Evolutionary conservation across 2,888 invertebrate species (phyloP), one percentile per base, ranked within the genome.

Genomic region (Microctonus hyperodae): DNA sequence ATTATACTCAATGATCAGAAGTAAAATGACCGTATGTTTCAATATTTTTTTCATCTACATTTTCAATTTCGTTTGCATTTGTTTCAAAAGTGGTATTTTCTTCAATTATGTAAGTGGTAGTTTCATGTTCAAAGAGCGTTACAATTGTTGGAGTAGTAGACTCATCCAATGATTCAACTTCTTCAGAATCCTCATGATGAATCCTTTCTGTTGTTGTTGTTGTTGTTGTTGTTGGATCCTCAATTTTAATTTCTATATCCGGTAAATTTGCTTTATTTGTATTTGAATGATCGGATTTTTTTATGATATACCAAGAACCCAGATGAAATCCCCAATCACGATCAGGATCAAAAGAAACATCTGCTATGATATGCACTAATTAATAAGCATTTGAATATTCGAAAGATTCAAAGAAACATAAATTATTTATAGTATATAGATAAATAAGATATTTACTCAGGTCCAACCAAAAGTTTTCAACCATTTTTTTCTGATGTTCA

Each of bases 261-360:
- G 50, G 40, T 20, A 23, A 33, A n/a, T n/a, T 35, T 28, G 1
- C 20, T 23, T 11, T 33, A 35, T 37, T 33, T 35, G 33, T 60
- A 22, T 51, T 7, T 11, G 53, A 20, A 35, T 33, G 11, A 35
- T 22, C 58, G 22, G 16, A 20, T 64, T 69, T 78, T 23, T 72
- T 72, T 31, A 81, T 80, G 44, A 81, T 69, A 65, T 78, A 79
- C 81, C 81, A 81, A 22, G 70, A 69, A 6, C 79, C 79, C 35
- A 81, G 25, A 9, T 68, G 77, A 61, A 81, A 77, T 9, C 78
- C 80, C 75, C 77, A 78, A 63, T 81, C 80, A 13, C 40, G 64
- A 11, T 69, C 64, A 4, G 77, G 76, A 68, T 81, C 71, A 22
- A 81, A 76, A 3, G 67, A 64, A 48, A 80, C 11, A 6, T 56